These are phyloP conservation scores for Crypturellus tataupa DNA, from an alignment of 2,797 vertebrate species.

Conservation along the genomic window DNA sequence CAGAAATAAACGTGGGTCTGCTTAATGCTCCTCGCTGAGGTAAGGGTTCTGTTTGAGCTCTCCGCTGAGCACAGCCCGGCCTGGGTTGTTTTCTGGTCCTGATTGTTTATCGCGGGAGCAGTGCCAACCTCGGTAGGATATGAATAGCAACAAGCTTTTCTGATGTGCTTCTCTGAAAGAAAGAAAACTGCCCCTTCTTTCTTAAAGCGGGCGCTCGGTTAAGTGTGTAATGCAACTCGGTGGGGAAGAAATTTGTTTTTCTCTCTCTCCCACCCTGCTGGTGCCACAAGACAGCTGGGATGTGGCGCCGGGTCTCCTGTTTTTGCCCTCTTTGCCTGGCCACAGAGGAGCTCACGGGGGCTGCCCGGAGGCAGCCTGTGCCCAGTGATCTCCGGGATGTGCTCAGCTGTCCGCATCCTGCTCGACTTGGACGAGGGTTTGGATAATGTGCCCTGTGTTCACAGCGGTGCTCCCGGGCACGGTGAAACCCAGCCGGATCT, in stretches of 20 bases:
- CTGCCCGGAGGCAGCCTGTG: background rate
- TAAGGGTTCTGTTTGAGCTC: background rate
- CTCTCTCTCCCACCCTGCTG: background rate
- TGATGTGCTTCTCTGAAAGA: background rate
- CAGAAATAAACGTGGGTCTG: rapidly evolving
- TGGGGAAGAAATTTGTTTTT: background rate
- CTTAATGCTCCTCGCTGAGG: background rate
- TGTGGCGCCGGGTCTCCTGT: background rate
- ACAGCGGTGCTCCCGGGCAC: background rate
- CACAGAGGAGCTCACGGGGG: background rate
- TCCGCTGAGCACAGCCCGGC: background rate
- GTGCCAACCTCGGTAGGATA: rapidly evolving
- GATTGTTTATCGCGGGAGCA: background rate
- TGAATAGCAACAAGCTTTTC: background rate
- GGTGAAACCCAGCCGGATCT: rapidly evolving
- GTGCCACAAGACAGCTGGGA: background rate
- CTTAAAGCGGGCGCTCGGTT: background rate
- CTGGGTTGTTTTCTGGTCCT: background rate
- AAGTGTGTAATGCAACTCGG: background rate
- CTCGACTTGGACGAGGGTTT: background rate
- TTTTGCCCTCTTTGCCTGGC: rapidly evolving
- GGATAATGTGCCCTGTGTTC: background rate
- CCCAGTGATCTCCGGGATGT: background rate
- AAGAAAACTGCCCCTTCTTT: rapidly evolving
- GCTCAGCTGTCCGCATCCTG: background rate